Conservation (phyloP, 2,797 vertebrate species). For the Muraenolepis orangiensis region DNA sequence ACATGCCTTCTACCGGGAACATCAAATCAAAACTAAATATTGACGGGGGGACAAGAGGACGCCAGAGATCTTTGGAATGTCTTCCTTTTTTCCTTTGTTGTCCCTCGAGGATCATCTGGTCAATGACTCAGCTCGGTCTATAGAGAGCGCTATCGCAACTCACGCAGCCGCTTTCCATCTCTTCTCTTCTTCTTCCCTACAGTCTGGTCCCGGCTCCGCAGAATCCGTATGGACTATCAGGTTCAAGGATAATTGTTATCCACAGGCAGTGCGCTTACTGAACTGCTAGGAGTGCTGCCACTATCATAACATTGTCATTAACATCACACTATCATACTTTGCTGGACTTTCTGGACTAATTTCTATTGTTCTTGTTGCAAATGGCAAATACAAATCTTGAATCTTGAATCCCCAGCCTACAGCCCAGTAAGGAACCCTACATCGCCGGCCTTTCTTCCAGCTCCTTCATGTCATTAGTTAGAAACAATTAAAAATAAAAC, state of each 20-base stretch:
- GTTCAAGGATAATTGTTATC: too few relatives aligned
- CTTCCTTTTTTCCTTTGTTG: constrained; percentile 3
- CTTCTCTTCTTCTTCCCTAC: too few relatives aligned
- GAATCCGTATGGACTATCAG: too few relatives aligned
- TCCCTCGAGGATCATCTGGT: constrained; percentile 46
- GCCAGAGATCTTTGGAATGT: constrained; percentile 10
- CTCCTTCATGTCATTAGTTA: constrained; percentile 60
- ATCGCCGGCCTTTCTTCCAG: constrained; percentile 52
- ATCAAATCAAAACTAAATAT: constrained; percentile 60
- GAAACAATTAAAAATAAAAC: constrained; percentile 48
- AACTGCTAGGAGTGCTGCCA: too few relatives aligned
- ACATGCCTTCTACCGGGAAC: constrained; percentile 44
- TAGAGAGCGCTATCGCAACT: background rate
- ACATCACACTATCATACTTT: too few relatives aligned
- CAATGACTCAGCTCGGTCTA: constrained; percentile 22
- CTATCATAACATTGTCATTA: too few relatives aligned
- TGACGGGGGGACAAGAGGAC: constrained; percentile 51
- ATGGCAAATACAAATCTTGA: too few relatives aligned
- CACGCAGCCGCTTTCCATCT: constrained; percentile 32
- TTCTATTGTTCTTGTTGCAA: too few relatives aligned
- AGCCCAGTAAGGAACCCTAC: constrained; percentile 39
- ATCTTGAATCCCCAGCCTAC: too few relatives aligned
- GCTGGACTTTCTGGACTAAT: too few relatives aligned
- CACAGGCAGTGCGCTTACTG: too few relatives aligned
- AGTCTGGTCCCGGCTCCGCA: too few relatives aligned